A percentile compares a stretch with the other conserved stretches of the same genome.
phyloP scores from a whole-genome alignment of 2,113 vertebrate genomes.

The Trichechus manatus region DNA sequence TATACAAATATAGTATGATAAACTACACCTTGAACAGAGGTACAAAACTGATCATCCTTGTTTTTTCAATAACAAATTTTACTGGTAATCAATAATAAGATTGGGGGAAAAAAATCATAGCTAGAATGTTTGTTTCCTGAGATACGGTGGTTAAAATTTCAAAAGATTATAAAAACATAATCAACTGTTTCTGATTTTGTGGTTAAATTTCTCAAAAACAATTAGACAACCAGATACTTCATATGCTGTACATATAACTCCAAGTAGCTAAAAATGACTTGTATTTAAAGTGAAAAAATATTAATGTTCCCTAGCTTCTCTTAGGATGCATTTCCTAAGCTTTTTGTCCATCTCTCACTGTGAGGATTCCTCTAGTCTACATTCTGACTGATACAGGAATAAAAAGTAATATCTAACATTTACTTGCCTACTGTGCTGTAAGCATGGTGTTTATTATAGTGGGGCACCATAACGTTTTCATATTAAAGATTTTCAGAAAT shows the following conservation, averaged over 20 bases:
- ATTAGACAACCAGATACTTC: slow-evolving; percentile 19
- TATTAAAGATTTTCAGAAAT: slow-evolving; percentile 53
- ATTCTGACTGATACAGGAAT: background rate
- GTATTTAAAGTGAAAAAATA: slow-evolving; percentile 35
- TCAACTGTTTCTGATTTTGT: slow-evolving; percentile 24
- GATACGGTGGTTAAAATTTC: slow-evolving; percentile 33
- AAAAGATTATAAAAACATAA: slow-evolving; percentile 57
- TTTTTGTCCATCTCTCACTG: slow-evolving; percentile 13
- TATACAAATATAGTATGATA: background rate
- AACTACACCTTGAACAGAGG: slow-evolving; percentile 34
- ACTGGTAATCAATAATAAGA: slow-evolving; percentile 24
- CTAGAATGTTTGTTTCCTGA: slow-evolving; percentile 49
- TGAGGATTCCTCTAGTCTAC: background rate
- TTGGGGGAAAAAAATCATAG: background rate
- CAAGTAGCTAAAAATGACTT: slow-evolving; percentile 37
- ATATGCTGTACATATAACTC: slow-evolving; percentile 1
- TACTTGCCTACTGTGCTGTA: slow-evolving; percentile 8
- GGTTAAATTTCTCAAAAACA: slow-evolving; percentile 60
- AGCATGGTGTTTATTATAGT: slow-evolving; percentile 41
- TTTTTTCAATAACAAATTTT: slow-evolving; percentile 66
- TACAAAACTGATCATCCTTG: slow-evolving; percentile 36
- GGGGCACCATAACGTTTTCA: slow-evolving; percentile 15
- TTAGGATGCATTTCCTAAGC: slow-evolving; percentile 17
- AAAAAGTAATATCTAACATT: slow-evolving; percentile 42
- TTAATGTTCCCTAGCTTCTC: background rate